phyloP scores from a whole-genome alignment of 2,797 vertebrate genomes.

The Sebastes glaucus region DNA sequence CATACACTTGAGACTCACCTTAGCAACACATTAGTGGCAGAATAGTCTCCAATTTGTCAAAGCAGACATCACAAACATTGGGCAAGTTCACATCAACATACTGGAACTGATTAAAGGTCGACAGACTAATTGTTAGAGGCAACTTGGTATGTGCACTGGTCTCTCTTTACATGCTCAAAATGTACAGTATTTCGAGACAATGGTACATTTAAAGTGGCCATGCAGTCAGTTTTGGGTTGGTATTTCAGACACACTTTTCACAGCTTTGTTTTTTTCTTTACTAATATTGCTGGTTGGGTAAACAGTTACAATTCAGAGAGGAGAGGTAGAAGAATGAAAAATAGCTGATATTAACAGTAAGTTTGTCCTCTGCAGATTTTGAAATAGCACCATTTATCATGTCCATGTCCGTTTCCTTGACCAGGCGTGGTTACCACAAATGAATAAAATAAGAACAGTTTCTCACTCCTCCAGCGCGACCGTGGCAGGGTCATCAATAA shows the following conservation, averaged over 20 bases:
- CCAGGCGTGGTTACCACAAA: not conserved
- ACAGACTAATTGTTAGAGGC: not conserved
- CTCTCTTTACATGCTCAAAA: not conserved
- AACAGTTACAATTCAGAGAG: not conserved
- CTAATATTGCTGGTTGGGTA: not conserved
- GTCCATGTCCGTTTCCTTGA: not conserved
- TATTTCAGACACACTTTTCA: not conserved
- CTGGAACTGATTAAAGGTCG: not conserved
- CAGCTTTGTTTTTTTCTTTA: not conserved
- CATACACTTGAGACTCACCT: not conserved
- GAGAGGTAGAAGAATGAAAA: not conserved
- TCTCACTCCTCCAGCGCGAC: not conserved
- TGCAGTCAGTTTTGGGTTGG: not conserved
- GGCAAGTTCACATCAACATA: not conserved
- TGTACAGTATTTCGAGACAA: not conserved
- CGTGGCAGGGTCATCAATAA: constrained; percentile 34
- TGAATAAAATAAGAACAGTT: not conserved
- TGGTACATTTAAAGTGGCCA: not conserved
- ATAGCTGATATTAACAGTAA: not conserved
- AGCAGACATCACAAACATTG: not conserved
- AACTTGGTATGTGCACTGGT: not conserved
- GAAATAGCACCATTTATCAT: constrained; percentile 19
- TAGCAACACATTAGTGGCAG: not conserved
- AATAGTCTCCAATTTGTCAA: not conserved
- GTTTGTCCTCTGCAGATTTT: not conserved